phyloP scores from a whole-genome alignment of 2,797 vertebrate genomes.

The Acanthurus lineatus region DNA sequence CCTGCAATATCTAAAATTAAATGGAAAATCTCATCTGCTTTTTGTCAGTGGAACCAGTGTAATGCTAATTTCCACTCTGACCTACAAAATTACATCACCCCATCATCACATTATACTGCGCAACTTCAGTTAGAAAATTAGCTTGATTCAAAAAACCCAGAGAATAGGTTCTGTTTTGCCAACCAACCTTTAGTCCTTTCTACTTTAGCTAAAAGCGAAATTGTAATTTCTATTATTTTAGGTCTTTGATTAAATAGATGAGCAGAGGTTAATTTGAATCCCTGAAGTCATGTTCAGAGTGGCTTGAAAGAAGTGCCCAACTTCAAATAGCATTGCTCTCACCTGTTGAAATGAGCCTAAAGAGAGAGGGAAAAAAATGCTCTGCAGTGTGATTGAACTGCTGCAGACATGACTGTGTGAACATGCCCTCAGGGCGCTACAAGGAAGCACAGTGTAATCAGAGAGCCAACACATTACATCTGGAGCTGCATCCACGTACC shows the following conservation, averaged over 20 bases:
- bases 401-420: constrained; percentile 28
- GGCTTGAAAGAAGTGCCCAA: not conserved
- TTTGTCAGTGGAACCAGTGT: no score
- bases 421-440: constrained; percentile 19
- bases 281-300: not conserved
- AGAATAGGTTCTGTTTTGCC: not conserved
- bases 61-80: no score
- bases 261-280: not conserved
- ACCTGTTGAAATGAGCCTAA: constrained; percentile 39
- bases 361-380: constrained; percentile 37
- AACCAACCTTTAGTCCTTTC: not conserved
- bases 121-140: constrained; percentile 5
- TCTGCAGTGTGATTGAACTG: constrained; percentile 22
- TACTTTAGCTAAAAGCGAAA: not conserved
- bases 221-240: not conserved
- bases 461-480: constrained; percentile 43
- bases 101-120: constrained; percentile 15
- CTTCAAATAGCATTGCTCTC: constrained; percentile 34
- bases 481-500: constrained; percentile 44
- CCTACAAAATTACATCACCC: no score
- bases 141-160: not conserved
- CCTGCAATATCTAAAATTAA: no score
- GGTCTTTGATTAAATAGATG: not conserved
- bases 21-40: no score
- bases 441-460: constrained; percentile 51